These are phyloP conservation scores for Ochotona princeps DNA, from an alignment of 2,113 vertebrate species.

Conservation along the genomic window DNA sequence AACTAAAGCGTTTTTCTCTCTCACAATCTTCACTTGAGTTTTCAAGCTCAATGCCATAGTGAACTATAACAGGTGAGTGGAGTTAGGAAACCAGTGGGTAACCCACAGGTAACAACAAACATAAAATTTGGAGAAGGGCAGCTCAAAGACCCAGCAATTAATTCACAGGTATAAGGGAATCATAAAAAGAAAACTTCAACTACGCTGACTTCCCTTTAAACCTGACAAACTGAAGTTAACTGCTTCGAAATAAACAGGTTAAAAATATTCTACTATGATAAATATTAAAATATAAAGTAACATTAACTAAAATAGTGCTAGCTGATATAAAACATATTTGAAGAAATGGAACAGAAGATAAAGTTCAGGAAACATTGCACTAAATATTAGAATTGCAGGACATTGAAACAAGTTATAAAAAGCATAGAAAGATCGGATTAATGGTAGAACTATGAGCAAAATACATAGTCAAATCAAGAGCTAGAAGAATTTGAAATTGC, in stretches of 20 bases:
- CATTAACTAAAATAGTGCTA: background rate
- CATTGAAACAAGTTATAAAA: background rate
- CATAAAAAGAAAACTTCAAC: background rate
- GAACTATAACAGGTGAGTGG: background rate
- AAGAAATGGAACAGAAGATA: background rate
- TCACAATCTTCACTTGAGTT: background rate
- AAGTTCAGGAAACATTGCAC: background rate
- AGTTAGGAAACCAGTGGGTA: background rate
- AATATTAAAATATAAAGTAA: constrained; percentile 11
- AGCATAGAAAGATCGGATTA: background rate
- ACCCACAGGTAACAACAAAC: background rate
- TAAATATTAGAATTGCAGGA: background rate
- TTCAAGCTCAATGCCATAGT: background rate
- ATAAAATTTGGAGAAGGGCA: background rate
- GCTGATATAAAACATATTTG: background rate
- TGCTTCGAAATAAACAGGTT: constrained; percentile 14
- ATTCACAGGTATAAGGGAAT: background rate
- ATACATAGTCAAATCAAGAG: background rate
- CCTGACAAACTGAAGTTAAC: background rate
- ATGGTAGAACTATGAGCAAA: background rate
- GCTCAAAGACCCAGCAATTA: background rate
- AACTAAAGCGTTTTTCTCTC: constrained; percentile 23
- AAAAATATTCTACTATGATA: background rate
- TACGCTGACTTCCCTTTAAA: background rate
- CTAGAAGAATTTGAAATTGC: constrained; percentile 13